Base-by-base conservation (phyloP, 35 echinoderm and acorn worm genomes). In the Apostichopus californicus region DNA sequence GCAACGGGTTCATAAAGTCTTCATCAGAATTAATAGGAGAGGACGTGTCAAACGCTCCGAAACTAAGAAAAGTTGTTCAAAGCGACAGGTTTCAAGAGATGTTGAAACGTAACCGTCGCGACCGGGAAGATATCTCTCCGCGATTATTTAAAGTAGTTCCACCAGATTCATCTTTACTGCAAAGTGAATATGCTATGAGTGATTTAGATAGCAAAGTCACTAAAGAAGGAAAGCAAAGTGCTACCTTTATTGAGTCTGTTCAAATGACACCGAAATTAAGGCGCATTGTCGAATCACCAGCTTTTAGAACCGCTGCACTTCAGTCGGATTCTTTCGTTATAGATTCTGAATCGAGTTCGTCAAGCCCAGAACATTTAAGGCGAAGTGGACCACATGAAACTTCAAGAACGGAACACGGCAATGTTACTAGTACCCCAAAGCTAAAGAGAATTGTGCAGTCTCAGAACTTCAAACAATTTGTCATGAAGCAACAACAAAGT, bases 281-380 rank as follows among this genome's bases (percentile, higher is more conserved):
- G 55, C 80, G 80, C 2, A 83, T 83, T 17, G 80, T 83, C 3
- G 34, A 83, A 57, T 83, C 80, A n/a, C 18, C 80, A 18, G 80
- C 80, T 53, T 83, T 83, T 56, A 34, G 13, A 83, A 83, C 34
- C n/a, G 52, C 80, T 55, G 46, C 80, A 1, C 52, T 17, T 13
- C 9, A 17, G 7, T 7, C 80, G 0, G 80, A 83, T 12, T n/a
- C 80, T 55, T 46, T 83, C 55, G 80, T 83, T 56, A n/a, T 83
- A 83, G 80, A 83, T 54, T 55, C 80, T 54, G 55, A 83, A 55
- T 83, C 80, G 80, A 68, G 64, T 68, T 83, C 80, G 18, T 83
- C 80, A 15, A 83, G 80, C 17, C 80, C 18, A 57, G 86, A 87
- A 57, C 25, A 87, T 23, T 21, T 63, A 57, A 22, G 12, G 9